phyloP scores from a whole-genome alignment of 2,797 vertebrate genomes.

The Sebastes diaconus region DNA sequence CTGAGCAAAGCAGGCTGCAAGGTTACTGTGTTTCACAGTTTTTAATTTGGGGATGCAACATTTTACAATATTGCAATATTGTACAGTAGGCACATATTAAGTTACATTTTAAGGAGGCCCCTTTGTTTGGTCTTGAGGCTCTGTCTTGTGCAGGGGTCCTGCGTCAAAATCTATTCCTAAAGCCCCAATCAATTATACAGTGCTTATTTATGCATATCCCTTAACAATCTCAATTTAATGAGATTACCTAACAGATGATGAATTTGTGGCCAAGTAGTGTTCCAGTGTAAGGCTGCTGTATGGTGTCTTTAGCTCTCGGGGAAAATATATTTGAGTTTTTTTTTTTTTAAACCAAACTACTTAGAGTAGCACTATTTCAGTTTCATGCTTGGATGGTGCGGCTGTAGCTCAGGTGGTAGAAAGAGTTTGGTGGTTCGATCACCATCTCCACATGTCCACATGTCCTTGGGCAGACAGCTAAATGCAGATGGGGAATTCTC shows the following conservation, averaged over 20 bases:
- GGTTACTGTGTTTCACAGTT: neutral
- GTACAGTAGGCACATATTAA: neutral
- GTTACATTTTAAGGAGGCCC: neutral
- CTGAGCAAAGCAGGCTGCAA: neutral
- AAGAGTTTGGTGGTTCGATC: neutral
- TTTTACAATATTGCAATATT: neutral
- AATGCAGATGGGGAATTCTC: neutral
- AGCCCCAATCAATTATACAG: neutral
- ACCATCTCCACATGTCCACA: neutral
- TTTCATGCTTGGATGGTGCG: neutral
- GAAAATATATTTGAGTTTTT: neutral
- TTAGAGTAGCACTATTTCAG: neutral
- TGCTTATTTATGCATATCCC: neutral
- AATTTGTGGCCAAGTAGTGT: neutral
- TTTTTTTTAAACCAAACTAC: neutral
- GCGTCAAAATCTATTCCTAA: neutral
- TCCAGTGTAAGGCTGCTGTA: neutral
- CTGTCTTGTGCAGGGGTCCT: neutral
- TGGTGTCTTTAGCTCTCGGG: neutral
- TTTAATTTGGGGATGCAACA: neutral
- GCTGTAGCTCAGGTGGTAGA: neutral
- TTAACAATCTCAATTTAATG: neutral
- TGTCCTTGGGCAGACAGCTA: neutral
- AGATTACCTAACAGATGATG: neutral
- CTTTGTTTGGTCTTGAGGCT: neutral